phyloP scores from a whole-genome alignment of 2,797 vertebrate species.

The Amniataba percoides region DNA sequence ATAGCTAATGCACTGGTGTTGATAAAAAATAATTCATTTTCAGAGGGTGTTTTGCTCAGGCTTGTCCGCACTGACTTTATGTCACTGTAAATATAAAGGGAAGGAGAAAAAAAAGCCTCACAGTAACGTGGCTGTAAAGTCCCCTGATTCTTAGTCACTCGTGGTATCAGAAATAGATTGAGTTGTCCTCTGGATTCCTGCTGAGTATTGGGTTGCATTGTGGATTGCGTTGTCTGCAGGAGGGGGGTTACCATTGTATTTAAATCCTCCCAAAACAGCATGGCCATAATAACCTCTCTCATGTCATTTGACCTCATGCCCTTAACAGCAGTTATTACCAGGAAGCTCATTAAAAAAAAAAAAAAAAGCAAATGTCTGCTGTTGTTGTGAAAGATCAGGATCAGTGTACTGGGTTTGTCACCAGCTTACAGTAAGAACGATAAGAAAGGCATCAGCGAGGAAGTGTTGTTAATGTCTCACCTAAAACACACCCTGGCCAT shows the following conservation, averaged over 20 bases:
- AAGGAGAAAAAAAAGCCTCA: slow-evolving; percentile 15
- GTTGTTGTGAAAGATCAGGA: background rate
- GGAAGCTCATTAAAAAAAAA: background rate
- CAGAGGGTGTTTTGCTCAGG: slow-evolving; percentile 11
- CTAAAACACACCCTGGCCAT: background rate
- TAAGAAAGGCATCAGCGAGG: slow-evolving; percentile 15
- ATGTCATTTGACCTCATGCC: too few relatives aligned
- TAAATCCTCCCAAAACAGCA: slow-evolving; percentile 33
- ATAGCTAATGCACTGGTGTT: background rate
- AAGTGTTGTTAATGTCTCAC: slow-evolving; percentile 33
- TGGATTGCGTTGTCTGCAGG: slow-evolving; percentile 31
- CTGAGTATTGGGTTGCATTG: slow-evolving; percentile 50
- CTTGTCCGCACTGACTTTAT: background rate
- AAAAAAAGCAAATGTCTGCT: background rate
- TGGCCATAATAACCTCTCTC: too few relatives aligned
- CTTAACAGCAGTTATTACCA: background rate
- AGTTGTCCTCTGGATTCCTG: slow-evolving; percentile 60
- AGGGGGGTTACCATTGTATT: slow-evolving; percentile 31
- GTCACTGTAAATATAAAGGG: slow-evolving; percentile 31
- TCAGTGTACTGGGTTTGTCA: slow-evolving; percentile 4
- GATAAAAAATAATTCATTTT: slow-evolving; percentile 8
- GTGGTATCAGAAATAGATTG: slow-evolving; percentile 68
- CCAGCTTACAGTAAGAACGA: slow-evolving; percentile 16
- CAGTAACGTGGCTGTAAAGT: slow-evolving; percentile 41
- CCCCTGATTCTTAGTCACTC: slow-evolving; percentile 59